Evolutionary conservation across 2,888 invertebrate species (phyloP).

Genomic region (Disparrhopalites patrizii): DNA sequence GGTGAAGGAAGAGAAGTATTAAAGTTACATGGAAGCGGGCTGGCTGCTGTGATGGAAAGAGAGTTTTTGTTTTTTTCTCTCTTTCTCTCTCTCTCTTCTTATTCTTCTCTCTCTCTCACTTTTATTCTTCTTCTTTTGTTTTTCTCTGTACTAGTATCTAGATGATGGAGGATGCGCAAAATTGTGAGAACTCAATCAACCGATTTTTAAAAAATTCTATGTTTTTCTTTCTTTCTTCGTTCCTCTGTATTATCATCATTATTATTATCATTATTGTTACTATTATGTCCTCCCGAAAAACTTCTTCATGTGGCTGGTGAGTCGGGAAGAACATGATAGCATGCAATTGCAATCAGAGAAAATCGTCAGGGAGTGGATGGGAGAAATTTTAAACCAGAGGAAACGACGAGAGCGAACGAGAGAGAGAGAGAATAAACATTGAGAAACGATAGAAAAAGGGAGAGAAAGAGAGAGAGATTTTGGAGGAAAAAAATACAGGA

Average conservation of each 20-base stretch:
- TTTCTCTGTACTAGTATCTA: no score
- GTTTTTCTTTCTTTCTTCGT: neutral
- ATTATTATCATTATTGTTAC: neutral
- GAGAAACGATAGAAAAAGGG: no score
- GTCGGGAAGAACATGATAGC: constrained; percentile 33
- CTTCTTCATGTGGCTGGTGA: no score
- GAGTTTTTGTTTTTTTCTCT: no score
- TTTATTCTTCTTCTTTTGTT: no score
- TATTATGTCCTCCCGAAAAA: constrained; percentile 25
- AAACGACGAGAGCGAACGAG: no score
- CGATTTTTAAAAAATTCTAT: constrained; percentile 20
- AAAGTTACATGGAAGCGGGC: constrained; percentile 12
- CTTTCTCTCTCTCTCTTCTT: no score
- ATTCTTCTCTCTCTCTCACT: no score
- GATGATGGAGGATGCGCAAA: constrained; percentile 21
- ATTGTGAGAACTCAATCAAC: constrained; percentile 31
- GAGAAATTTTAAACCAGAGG: constrained; percentile 21
- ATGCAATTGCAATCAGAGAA: constrained; percentile 34
- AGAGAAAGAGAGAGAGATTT: no score
- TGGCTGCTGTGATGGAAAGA: neutral
- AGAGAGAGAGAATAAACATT: no score
- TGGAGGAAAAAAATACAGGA: no score
- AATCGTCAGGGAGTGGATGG: constrained; percentile 20
- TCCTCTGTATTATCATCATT: neutral
- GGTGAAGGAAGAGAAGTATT: constrained; percentile 22